Percentiles rank a stretch among this genome's conserved stretches.
Conservation (phyloP, 2,888 invertebrate genomes). For the Agrotis segetum region DNA sequence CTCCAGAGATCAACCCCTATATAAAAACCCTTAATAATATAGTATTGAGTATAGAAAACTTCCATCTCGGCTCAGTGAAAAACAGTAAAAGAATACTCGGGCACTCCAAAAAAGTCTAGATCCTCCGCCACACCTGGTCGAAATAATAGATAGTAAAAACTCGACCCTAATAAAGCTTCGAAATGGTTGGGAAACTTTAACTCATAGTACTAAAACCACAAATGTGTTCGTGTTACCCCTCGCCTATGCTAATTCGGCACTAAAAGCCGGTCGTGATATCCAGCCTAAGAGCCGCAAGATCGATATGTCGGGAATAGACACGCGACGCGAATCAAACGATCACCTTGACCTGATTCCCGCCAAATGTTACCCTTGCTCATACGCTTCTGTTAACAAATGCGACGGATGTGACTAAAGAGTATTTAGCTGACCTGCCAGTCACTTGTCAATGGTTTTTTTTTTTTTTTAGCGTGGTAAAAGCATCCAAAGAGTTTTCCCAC, state of each 20-base stretch:
- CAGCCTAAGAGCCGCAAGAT: conserved; percentile 57
- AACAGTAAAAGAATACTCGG: not conserved
- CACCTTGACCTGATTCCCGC: conserved; percentile 73
- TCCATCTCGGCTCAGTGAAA: too few relatives aligned
- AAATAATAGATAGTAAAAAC: conserved; percentile 19
- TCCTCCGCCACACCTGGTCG: conserved; percentile 18
- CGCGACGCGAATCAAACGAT: conserved; percentile 67
- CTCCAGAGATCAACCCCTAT: too few relatives aligned
- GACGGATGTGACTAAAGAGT: conserved; percentile 32
- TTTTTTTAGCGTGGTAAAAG: too few relatives aligned
- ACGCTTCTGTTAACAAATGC: conserved; percentile 57
- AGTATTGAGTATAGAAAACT: too few relatives aligned
- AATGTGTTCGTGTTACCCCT: conserved; percentile 37
- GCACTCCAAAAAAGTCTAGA: not conserved
- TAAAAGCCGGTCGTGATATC: conserved; percentile 59
- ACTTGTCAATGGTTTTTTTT: conserved; percentile 9
- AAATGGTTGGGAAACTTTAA: conserved; percentile 29
- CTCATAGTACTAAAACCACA: conserved; percentile 45
- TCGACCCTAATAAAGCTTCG: conserved; percentile 27
- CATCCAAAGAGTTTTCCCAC: too few relatives aligned
- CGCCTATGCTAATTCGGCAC: conserved; percentile 53
- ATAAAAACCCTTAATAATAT: too few relatives aligned
- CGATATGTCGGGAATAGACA: conserved; percentile 70
- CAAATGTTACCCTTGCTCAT: conserved; percentile 61
- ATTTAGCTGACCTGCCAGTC: conserved; percentile 33